phyloP scores from a whole-genome alignment of 2,797 vertebrate species.

The Lagorchestes hirsutus region DNA sequence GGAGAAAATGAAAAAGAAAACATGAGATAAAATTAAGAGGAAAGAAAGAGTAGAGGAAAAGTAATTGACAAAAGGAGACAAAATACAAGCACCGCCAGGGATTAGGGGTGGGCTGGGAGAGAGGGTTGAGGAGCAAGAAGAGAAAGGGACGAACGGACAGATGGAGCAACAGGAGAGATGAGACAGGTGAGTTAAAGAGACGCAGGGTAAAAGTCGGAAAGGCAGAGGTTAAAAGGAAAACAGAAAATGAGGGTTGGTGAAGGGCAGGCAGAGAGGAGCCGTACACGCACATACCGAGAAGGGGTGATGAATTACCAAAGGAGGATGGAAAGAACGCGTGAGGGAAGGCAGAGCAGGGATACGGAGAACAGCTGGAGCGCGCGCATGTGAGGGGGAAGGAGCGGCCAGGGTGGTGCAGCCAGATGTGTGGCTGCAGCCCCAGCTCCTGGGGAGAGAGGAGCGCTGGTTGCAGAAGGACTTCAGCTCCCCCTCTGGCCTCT shows the following conservation, averaged over 20 bases:
- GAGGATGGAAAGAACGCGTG: too few relatives aligned
- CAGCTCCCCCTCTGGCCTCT: conserved; percentile 54
- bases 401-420: background rate
- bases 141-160: conserved; percentile 19
- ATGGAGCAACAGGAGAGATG: background rate
- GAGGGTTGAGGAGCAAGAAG: background rate
- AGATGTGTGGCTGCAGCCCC: conserved; percentile 7
- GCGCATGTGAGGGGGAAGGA: background rate
- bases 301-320: background rate
- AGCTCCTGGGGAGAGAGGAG: background rate
- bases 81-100: background rate
- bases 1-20: background rate
- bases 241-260: background rate
- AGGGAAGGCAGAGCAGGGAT: background rate
- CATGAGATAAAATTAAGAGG: background rate
- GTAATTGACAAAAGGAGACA: background rate
- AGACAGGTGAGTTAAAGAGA: background rate
- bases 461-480: conserved; percentile 27
- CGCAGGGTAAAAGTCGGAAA: background rate
- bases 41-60: background rate
- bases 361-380: background rate
- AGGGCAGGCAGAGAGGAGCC: background rate
- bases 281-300: background rate
- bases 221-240: background rate
- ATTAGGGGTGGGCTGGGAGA: background rate